Conservation (phyloP, 2,888 invertebrate genomes). For the Drosophila mercatorum region DNA sequence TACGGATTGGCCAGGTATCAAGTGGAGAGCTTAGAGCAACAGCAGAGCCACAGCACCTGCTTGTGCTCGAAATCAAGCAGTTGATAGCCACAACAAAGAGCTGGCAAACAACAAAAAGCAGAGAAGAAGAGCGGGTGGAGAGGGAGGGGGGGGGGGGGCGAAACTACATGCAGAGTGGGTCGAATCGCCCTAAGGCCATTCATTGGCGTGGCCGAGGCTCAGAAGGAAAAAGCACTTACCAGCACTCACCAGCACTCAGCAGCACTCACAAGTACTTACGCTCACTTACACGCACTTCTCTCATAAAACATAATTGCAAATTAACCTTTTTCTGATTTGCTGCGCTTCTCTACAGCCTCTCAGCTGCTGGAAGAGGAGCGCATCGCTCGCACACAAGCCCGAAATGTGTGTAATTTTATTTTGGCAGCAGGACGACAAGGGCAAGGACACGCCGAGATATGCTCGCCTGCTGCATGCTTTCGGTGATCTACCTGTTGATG, state of each 20-base stretch:
- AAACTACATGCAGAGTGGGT: slow-evolving; percentile 1
- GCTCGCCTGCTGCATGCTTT: slow-evolving; percentile 23
- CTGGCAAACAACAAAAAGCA: background rate
- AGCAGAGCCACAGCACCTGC: slow-evolving; percentile 4
- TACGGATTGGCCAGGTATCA: background rate
- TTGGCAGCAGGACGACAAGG: slow-evolving; percentile 26
- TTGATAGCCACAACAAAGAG: slow-evolving; percentile 3
- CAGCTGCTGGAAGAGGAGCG: slow-evolving; percentile 4
- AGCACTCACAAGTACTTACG: slow-evolving; percentile 52
- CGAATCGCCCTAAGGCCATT: slow-evolving; percentile 12
- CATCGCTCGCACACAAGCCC: slow-evolving; percentile 15
- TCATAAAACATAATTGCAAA: slow-evolving; percentile 56
- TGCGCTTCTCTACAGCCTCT: slow-evolving; percentile 24
- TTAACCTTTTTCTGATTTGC: slow-evolving; percentile 60
- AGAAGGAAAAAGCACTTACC: slow-evolving; percentile 34
- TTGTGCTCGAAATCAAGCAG: background rate
- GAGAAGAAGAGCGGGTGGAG: no score
- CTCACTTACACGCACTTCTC: slow-evolving; percentile 54
- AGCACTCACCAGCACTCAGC: slow-evolving; percentile 44
- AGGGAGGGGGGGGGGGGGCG: background rate
- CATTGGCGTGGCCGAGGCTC: slow-evolving; percentile 11
- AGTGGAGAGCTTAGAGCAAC: background rate
- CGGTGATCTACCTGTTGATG: slow-evolving; percentile 42
- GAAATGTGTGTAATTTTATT: slow-evolving; percentile 46
- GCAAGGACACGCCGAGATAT: slow-evolving; percentile 3